Conservation (phyloP, 2,113 vertebrate species). For the Cichladusa arquata region DNA sequence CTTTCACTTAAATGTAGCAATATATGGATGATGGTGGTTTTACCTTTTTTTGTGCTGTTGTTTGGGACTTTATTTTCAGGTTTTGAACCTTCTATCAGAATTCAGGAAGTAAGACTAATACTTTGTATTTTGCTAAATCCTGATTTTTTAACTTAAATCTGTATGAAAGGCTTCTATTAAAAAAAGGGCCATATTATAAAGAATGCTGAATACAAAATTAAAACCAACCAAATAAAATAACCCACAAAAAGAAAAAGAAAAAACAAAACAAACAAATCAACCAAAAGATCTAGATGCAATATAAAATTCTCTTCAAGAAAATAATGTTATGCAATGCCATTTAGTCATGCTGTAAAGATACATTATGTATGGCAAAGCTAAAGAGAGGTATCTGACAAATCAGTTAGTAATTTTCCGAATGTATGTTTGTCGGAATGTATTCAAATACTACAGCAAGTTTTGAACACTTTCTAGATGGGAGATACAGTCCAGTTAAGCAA, state of each 20-base stretch:
- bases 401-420: background rate
- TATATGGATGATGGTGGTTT: background rate
- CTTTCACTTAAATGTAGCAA: background rate
- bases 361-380: background rate
- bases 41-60: background rate
- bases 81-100: background rate
- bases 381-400: background rate
- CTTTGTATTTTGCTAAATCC: background rate
- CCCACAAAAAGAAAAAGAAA: background rate
- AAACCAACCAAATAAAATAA: background rate
- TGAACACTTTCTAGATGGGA: background rate
- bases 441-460: background rate
- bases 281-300: background rate
- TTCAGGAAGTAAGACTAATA: background rate
- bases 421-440: background rate
- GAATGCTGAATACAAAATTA: background rate
- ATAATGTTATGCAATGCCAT: background rate
- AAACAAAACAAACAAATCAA: background rate
- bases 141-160: background rate
- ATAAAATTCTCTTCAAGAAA: background rate
- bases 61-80: fast-evolving
- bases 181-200: background rate
- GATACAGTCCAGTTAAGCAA: background rate
- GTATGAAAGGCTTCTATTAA: background rate
- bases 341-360: background rate